These are phyloP conservation scores for Bembecia ichneumoniformis DNA, from an alignment of 2,888 invertebrate genomes.

Conservation along the genomic window DNA sequence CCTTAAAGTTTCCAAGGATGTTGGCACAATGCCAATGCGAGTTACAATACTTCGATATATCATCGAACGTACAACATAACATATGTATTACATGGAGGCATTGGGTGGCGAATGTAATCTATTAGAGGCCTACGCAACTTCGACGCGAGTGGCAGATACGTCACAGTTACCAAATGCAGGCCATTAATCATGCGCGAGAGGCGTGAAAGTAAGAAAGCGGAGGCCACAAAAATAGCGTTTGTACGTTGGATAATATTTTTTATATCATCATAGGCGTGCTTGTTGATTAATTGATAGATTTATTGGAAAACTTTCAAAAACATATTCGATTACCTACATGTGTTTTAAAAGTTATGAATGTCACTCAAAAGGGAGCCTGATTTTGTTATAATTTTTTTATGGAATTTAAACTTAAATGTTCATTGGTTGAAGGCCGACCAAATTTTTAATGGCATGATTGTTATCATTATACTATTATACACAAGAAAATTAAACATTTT, in stretches of 20 bases:
- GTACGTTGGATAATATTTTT: too few relatives aligned
- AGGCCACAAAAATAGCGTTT: conserved; percentile 17
- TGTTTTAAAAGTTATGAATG: background rate
- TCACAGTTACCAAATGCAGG: conserved; percentile 26
- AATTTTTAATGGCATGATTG: too few relatives aligned
- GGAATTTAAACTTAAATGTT: too few relatives aligned
- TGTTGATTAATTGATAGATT: background rate
- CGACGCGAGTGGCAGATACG: conserved; percentile 8
- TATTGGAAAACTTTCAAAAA: too few relatives aligned
- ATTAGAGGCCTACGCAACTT: background rate
- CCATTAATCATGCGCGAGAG: conserved; percentile 32
- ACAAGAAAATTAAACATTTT: too few relatives aligned
- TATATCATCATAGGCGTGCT: too few relatives aligned
- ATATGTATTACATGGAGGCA: background rate
- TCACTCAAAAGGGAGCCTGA: background rate
- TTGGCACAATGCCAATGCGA: background rate
- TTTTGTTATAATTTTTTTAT: background rate
- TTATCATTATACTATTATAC: too few relatives aligned
- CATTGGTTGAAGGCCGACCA: too few relatives aligned
- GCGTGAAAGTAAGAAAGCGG: conserved; percentile 26
- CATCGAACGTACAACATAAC: background rate
- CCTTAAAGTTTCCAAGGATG: background rate
- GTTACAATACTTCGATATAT: background rate
- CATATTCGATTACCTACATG: background rate
- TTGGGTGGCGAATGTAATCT: background rate